Base-by-base conservation (phyloP, 2,888 invertebrate genomes). In the Esperia sulphurella region DNA sequence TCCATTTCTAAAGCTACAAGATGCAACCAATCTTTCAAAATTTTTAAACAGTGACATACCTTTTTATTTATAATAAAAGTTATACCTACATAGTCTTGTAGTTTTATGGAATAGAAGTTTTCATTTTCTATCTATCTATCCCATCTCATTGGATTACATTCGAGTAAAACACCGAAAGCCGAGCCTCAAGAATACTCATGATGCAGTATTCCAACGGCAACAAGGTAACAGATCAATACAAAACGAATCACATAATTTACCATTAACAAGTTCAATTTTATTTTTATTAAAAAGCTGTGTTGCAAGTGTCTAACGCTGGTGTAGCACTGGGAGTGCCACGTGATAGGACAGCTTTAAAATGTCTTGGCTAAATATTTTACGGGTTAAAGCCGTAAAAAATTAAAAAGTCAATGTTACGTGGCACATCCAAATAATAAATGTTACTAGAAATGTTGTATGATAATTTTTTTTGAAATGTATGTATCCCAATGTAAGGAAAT, bases 141-240 rank as follows among this genome's bases (percentile, higher is more conserved):
- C 37, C 45, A 44, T 29, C 8, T 13, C 28, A 38, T 41, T 42
- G 40, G 45, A 55, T 58, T 48, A 48, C 50, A 45, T 48, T 53
- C 50, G 29, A 44, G 31, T 35, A 14, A 54, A 52, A 53, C 59
- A 54, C 61, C 63, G 74, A 63, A 62, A 63, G 69, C 71, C 68
- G 77, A 66, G 72, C 74, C 75, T 53, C 70, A 77, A 75, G 84
- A 75, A 77, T 80, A 80, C 86, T 78, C 82, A 68, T 72, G 83
- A 74, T 74, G 79, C 56, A 75, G 84, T 83, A 77, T 83, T 79
- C 88, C 88, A 84, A 72, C 86, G 74, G 74, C 74, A 57, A 55
- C 58, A 74, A 82, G 84, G 84, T 85, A 86, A 83, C 74, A 74
- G 54, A 65, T 68, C 21, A 21, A 68, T 66, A 68, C 54, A 62